Evolutionary conservation across 53 echinoderm and acorn worm genomes (phyloP), one percentile per base, ranked within the genome.

Genomic region (Paelopatides confundens): DNA sequence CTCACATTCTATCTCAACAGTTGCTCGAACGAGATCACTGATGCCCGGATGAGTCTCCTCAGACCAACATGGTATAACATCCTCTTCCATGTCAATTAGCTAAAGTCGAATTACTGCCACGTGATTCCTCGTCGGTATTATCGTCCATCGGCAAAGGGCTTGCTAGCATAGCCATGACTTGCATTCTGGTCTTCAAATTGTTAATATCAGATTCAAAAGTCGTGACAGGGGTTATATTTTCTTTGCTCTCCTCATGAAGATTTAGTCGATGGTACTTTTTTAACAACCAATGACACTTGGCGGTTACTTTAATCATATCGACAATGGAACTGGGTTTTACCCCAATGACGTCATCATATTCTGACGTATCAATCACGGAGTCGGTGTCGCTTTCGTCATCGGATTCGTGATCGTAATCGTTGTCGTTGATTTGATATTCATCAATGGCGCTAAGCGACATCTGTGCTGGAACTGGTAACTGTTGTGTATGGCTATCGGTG

Each of bases 331-430:
- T 77, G 48, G 43, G n/a, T 8, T 31, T 67, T 15, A 30, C 77
- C 21, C 77, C 77, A 30, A 30, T 77, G 27, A 77, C 49, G 49
- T 77, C 47, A n/a, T 28, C 40, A 43, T 49, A 77, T 43, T 77
- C 77, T 77, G 77, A 76, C 23, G 77, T 76, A 46, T 76, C 77
- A 76, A 76, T 76, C n/a, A 76, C 77, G 27, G 77, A 76, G 26
- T 76, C 77, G n/a, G 77, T 76, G 77, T 76, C 77, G 46, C 77
- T 27, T 47, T 76, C 77, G 46, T 76, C 50, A 40, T 43, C 47
- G 24, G 28, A 39, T 35, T 69, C 69, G 29, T 69, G 35, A 69
- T 69, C 69, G 35, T 30, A 18, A 35, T 66, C 28, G 13, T 23
- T 63, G 23, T 63, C 28, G 31, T 66, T 23, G 23, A 32, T 13